phyloP scores from a whole-genome alignment of 2,113 vertebrate species.

The Poicephalus gulielmi region DNA sequence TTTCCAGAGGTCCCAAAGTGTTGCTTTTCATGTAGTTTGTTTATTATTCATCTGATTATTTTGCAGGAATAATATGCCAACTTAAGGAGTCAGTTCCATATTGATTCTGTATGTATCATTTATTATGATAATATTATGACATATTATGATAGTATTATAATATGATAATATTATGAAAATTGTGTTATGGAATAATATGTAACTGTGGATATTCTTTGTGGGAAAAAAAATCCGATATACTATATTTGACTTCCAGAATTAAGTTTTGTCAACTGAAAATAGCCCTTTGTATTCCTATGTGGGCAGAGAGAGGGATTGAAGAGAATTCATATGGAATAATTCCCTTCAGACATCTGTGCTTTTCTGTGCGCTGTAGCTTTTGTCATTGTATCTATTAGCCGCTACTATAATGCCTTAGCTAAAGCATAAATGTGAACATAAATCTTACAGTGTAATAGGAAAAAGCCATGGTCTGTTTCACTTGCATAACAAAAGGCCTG shows the following conservation, averaged over 20 bases:
- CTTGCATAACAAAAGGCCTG: neutral
- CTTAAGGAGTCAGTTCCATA: neutral
- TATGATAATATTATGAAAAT: neutral
- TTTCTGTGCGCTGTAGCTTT: neutral
- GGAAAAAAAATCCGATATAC: neutral
- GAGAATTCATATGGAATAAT: neutral
- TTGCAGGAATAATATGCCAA: neutral
- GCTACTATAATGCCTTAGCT: neutral
- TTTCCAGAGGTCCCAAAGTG: neutral
- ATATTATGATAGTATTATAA: neutral
- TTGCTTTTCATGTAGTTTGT: neutral
- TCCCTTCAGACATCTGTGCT: neutral
- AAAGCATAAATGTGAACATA: neutral
- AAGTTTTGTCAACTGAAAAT: neutral
- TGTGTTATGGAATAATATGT: neutral
- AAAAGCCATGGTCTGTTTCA: fast-evolving
- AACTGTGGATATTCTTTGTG: neutral
- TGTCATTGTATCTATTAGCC: fast-evolving
- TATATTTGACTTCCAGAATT: neutral
- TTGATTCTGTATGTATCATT: neutral
- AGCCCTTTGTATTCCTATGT: fast-evolving
- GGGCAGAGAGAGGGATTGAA: neutral
- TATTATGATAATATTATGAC: neutral
- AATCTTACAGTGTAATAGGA: neutral
- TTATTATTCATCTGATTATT: neutral